Base-by-base conservation (phyloP, 2,113 vertebrate genomes). In the Engraulis encrasicolus region DNA sequence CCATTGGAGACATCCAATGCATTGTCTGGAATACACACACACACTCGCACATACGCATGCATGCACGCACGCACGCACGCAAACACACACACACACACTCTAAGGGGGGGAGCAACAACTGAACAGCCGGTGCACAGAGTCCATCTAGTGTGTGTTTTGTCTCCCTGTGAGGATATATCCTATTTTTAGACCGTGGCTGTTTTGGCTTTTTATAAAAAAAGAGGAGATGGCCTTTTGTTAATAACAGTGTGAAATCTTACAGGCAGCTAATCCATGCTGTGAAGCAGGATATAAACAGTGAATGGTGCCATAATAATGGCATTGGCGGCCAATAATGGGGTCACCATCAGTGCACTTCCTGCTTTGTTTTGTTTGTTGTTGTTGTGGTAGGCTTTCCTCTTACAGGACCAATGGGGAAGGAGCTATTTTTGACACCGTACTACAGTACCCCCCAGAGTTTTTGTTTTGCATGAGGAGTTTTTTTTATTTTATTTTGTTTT, bases 111-210 rank as follows among this genome's bases (percentile, higher is more conserved):
- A 82, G 45, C 81, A 61, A 79, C 83, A 81, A 45, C n/a, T n/a
- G n/a, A n/a, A n/a, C 71, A 90, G 54, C 82, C 79, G 81, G 77
- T 81, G 48, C 78, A 19, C 58, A 2, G 78, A 38, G 71, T 77
- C 84, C 87, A 88, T 90, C 86, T 87, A 88, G 81, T 86, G 18
- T 40, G 37, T 61, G 31, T 27, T 50, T 74, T 86, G 79, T 86
- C 20, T 74, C 66, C 49, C 23, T 31, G 19, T 58, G 31, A 38
- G n/a, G n/a, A 81, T 81, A 83, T 81, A 82, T 81, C 85, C 58
- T 89, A 77, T 86, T 45, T 86, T 87, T 80, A 40, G 37, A 17
- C 50, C 81, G 14, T 36, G 66, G 27, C 15, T 2, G 66, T 31
- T 27, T 31, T 23, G 1, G 14, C 2, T 31, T 71, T 11, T 61